A percentile compares a stretch with the other conserved stretches of the same genome.
These are phyloP conservation scores for Saimiri boliviensis DNA, from an alignment of 2,113 vertebrate genomes.

Conservation along the genomic window DNA sequence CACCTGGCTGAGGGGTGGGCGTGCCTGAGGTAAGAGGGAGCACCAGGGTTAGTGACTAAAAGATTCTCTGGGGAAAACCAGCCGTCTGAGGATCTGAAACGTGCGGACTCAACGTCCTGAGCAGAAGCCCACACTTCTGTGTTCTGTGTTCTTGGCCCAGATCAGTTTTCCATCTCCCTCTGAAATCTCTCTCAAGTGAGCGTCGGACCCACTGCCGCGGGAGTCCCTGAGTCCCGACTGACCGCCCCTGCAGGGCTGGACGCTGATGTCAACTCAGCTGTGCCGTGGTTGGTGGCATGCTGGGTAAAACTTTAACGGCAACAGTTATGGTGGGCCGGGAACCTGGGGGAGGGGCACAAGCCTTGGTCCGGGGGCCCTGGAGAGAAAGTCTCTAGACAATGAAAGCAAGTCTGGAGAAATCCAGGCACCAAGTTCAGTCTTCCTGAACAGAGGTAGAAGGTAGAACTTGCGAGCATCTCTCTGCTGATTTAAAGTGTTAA, in stretches of 20 bases:
- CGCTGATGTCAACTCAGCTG: neutral
- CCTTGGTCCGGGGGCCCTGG: neutral
- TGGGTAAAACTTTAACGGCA: constrained; percentile 77
- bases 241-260: neutral
- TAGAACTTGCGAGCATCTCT: neutral
- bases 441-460: neutral
- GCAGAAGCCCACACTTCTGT: neutral
- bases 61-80: neutral
- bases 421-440: neutral
- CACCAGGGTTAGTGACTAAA: neutral
- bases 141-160: neutral
- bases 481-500: too few species aligned
- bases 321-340: neutral
- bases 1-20: neutral
- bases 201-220: fast-evolving
- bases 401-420: constrained; percentile 19
- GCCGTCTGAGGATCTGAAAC: neutral
- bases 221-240: too few species aligned
- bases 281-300: neutral
- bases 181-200: neutral
- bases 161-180: neutral
- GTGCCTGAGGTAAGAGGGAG: fast-evolving
- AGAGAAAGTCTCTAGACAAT: neutral
- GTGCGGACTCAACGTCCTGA: neutral
- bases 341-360: neutral